Evolutionary conservation across 1,140 invertebrate species (phyloP).

Genomic region (Cydia amplana): DNA sequence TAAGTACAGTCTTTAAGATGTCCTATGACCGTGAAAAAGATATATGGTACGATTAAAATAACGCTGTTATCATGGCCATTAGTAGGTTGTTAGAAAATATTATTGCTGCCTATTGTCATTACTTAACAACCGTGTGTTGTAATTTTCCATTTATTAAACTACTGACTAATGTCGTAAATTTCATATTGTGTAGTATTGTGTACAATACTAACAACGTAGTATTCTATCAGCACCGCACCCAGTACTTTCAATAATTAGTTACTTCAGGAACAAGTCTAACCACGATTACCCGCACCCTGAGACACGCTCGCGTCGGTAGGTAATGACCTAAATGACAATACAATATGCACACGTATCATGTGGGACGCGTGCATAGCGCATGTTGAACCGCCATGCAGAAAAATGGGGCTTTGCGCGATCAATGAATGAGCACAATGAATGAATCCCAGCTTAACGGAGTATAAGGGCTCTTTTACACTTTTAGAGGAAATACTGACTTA

Average conservation of each 20-base stretch:
- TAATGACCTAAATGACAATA: slow-evolving; percentile 30
- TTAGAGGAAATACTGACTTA: not conserved
- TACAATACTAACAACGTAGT: not conserved
- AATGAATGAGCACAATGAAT: slow-evolving; percentile 20
- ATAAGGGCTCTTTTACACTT: slow-evolving; percentile 1
- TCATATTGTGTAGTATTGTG: not conserved
- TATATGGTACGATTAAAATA: not conserved
- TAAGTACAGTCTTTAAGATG: not conserved
- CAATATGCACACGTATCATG: slow-evolving; percentile 21
- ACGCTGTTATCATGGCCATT: not conserved
- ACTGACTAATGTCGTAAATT: not conserved
- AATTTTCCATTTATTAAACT: slow-evolving; percentile 4
- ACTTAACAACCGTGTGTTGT: not conserved
- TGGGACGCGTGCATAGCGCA: slow-evolving; percentile 26
- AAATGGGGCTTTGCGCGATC: slow-evolving; percentile 25
- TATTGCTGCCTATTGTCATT: not conserved
- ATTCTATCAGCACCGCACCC: not conserved
- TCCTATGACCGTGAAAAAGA: not conserved
- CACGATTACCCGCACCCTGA: slow-evolving; percentile 13
- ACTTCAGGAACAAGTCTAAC: slow-evolving; percentile 20
- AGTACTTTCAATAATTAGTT: slow-evolving; percentile 30
- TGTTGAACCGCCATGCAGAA: slow-evolving; percentile 12
- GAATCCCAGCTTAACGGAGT: slow-evolving; percentile 3
- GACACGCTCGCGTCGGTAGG: slow-evolving; percentile 6
- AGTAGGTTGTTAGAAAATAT: slow-evolving; percentile 5